phyloP scores from a whole-genome alignment of 2,113 vertebrate genomes.

The Tinamus guttatus region DNA sequence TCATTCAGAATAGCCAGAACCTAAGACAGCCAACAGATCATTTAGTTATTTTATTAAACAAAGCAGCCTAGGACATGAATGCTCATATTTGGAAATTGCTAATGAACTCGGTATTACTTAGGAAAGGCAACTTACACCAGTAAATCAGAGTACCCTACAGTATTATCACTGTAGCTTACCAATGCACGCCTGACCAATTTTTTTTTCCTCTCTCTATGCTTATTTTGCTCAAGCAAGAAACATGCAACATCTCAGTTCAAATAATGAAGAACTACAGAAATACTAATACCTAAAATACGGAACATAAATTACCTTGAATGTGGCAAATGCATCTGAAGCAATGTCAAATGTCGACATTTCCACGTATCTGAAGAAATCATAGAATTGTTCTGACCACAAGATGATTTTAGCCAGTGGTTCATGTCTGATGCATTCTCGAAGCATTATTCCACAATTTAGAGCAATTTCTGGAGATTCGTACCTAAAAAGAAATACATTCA shows the following conservation, averaged over 20 bases:
- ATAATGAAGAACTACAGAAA: not conserved
- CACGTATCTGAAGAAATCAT: slow-evolving; percentile 90
- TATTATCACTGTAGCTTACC: not conserved
- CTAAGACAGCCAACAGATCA: not conserved
- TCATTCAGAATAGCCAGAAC: not conserved
- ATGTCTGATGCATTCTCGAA: slow-evolving; percentile 87
- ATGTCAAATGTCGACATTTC: slow-evolving; percentile 91
- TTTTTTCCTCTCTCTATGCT: not conserved
- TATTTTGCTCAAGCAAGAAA: not conserved
- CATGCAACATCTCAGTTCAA: not conserved
- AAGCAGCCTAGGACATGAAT: not conserved
- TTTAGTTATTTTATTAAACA: not conserved
- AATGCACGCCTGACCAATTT: not conserved
- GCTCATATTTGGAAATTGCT: not conserved
- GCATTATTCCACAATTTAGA: slow-evolving; percentile 89
- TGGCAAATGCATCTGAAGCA: slow-evolving; percentile 88
- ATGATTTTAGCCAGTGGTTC: slow-evolving; percentile 89
- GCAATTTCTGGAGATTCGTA: slow-evolving; percentile 90
- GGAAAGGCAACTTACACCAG: not conserved
- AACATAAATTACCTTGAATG: slow-evolving; percentile 82
- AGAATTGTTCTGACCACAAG: slow-evolving; percentile 89
- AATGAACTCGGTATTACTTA: not conserved
- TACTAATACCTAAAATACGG: rapidly evolving
- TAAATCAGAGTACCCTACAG: not conserved
- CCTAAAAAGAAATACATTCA: slow-evolving; percentile 41